These are phyloP conservation scores for Sthenelais limicola DNA, from an alignment of 2,888 invertebrate genomes.

Conservation along the genomic window DNA sequence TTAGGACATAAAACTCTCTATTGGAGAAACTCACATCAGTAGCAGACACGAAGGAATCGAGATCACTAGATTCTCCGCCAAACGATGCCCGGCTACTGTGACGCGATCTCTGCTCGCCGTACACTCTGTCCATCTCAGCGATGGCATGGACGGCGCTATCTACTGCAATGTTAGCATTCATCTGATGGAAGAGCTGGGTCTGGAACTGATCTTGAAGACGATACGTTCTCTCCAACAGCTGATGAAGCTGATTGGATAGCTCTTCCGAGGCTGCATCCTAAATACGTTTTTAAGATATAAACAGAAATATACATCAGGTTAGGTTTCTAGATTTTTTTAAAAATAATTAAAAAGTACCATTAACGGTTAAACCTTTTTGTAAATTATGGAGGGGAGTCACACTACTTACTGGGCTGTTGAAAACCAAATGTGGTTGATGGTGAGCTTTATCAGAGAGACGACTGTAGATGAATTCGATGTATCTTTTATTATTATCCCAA, in stretches of 20 bases:
- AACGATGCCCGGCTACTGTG: conserved; percentile 42
- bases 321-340: too few species aligned
- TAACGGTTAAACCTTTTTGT: too few species aligned
- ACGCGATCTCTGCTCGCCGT: conserved; percentile 43
- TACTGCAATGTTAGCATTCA: conserved; percentile 36
- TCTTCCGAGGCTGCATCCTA: conserved; percentile 63
- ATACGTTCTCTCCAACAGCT: conserved; percentile 86
- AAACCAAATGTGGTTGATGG: too few species aligned
- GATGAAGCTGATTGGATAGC: conserved; percentile 81
- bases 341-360: too few species aligned
- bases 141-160: conserved; percentile 32
- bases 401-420: too few species aligned
- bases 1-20: too few species aligned
- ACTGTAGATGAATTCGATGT: too few species aligned
- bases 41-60: conserved; percentile 95
- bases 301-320: too few species aligned
- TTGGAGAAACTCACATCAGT: conserved; percentile 78
- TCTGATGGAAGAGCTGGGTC: conserved; percentile 40
- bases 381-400: too few species aligned
- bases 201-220: conserved; percentile 74
- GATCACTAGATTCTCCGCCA: conserved; percentile 66
- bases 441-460: too few species aligned
- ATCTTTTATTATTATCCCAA: too few species aligned
- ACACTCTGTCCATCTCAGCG: conserved; percentile 53
- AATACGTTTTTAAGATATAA: too few species aligned